phyloP scores from a whole-genome alignment of 2,797 vertebrate genomes.

The Channallabes apus region DNA sequence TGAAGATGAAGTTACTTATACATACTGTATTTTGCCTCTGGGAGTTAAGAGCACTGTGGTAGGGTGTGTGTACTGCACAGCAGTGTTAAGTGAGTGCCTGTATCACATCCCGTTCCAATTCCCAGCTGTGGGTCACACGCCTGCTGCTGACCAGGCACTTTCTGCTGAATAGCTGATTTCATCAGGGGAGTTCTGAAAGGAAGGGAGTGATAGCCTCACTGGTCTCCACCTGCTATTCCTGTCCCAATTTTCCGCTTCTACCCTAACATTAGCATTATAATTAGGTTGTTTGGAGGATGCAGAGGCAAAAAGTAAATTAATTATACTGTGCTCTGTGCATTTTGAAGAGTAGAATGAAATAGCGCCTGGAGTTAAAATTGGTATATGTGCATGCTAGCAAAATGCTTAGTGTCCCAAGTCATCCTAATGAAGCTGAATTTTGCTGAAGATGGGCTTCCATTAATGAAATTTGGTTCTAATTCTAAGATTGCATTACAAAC shows the following conservation, averaged over 20 bases:
- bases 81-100: conserved; percentile 22
- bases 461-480: conserved; percentile 78
- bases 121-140: conserved; percentile 29
- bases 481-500: conserved; percentile 67
- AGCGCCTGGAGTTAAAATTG: conserved; percentile 25
- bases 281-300: conserved; percentile 78
- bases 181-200: conserved; percentile 46
- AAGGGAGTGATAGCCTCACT: conserved; percentile 52
- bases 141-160: conserved; percentile 45
- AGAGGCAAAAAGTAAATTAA: conserved; percentile 76
- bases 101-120: conserved; percentile 15
- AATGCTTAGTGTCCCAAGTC: conserved; percentile 62
- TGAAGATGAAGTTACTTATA: background rate
- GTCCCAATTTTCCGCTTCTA: conserved; percentile 84
- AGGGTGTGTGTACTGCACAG: conserved; percentile 33
- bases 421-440: conserved; percentile 76
- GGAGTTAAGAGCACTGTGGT: conserved; percentile 37
- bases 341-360: conserved; percentile 56
- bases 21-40: background rate
- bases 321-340: conserved; percentile 73
- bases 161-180: conserved; percentile 36
- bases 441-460: conserved; percentile 73
- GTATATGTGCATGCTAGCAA: conserved; percentile 36
- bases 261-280: conserved; percentile 79
- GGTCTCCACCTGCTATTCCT: conserved; percentile 77